Base-by-base conservation (phyloP, 2,113 vertebrate species). In the Rhinolophus sinicus region DNA sequence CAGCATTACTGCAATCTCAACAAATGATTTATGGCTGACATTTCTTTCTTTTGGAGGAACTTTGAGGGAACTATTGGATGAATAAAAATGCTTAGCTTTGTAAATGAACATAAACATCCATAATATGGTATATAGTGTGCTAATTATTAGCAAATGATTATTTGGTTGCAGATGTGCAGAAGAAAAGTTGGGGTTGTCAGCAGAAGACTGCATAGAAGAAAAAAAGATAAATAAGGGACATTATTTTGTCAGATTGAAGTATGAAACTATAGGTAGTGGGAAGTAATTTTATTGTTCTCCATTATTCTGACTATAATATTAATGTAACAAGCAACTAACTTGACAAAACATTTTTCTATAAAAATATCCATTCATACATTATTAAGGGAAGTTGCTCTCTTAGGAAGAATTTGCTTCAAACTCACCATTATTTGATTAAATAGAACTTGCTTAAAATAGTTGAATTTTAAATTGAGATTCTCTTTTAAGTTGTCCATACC, bases 211-310 rank as follows among this genome's bases (percentile, higher is more conserved):
- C 64, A 83, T 58, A 33, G 94, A 96, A 90, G 91, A 93, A 85
- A 96, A 40, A 95, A 92, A 86, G 64, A 98, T 90, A 97, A 98
- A 96, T 94, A 97, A 97, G 89, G 97, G 97, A 97, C 64, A 97
- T 90, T 89, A 88, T 88, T 96, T 98, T 97, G 92, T 97, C 96
- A 97, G 60, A 91, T 50, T 96, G 73, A 98, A 95, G 90, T 97
- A 96, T 90, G 82, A 96, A 98, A 95, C 6, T 77, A 73, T 88
- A 94, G 64, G 78, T 69, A 97, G 30, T 26, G 35, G 86, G 58
- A 98, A 95, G 72, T 97, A 81, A 95, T 97, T 98, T 97, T 93
- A 97, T 95, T 97, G 93, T 97, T 88, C 78, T 96, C 76, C 58
- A 87, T 96, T 97, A 91, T 96, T 97, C 93, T 97, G 92, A 97